Evolutionary conservation across 2,797 vertebrate species (phyloP).

Genomic region (Gastrophryne carolinensis): DNA sequence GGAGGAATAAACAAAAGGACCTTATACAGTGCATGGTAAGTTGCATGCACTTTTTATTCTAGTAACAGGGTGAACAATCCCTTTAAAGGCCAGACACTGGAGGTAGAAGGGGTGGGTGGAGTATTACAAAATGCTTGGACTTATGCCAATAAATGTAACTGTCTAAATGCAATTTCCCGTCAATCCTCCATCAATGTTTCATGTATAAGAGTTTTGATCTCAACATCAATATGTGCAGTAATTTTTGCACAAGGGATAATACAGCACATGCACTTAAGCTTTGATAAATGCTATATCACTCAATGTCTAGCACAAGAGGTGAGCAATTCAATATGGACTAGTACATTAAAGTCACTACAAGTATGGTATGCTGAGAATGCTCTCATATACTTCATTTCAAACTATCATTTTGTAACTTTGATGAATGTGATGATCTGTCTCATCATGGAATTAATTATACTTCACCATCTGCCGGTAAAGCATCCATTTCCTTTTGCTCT

Average conservation of each 20-base stretch:
- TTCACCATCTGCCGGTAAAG: slow-evolving; percentile 50
- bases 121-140: too few relatives aligned
- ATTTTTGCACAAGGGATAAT: neutral
- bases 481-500: slow-evolving; percentile 48
- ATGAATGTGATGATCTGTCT: slow-evolving; percentile 41
- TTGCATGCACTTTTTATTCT: too few relatives aligned
- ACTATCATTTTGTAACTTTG: slow-evolving; percentile 43
- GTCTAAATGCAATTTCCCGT: too few relatives aligned
- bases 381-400: slow-evolving; percentile 8
- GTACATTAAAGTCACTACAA: slow-evolving; percentile 12
- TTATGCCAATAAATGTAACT: too few relatives aligned
- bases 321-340: neutral
- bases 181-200: too few relatives aligned
- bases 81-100: too few relatives aligned
- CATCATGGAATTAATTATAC: slow-evolving; percentile 40
- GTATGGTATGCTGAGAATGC: slow-evolving; percentile 3
- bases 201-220: neutral
- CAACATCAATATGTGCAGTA: neutral
- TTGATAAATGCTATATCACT: slow-evolving; percentile 15
- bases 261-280: neutral
- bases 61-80: too few relatives aligned
- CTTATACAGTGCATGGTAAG: too few relatives aligned
- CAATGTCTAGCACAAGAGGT: neutral
- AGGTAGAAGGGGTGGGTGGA: too few relatives aligned
- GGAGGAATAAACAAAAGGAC: too few relatives aligned